These are phyloP conservation scores for Buceros bicornis DNA, from an alignment of 2,797 vertebrate genomes.

Conservation along the genomic window DNA sequence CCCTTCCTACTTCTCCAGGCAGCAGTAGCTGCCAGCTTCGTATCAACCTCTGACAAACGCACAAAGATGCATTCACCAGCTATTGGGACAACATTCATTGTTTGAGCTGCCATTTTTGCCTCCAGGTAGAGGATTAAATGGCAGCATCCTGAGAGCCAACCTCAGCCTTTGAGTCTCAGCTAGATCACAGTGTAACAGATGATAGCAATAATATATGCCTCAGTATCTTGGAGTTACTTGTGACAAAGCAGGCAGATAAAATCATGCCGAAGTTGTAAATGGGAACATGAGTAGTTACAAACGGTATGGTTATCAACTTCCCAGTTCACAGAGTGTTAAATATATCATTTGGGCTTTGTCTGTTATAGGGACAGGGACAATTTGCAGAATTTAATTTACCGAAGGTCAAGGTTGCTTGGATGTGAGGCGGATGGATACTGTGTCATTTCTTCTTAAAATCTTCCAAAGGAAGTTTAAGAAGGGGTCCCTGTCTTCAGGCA, in stretches of 20 bases:
- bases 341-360: background rate
- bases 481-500: background rate
- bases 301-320: background rate
- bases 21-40: conserved; percentile 23
- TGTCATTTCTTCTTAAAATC: background rate
- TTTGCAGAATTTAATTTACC: background rate
- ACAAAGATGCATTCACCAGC: background rate
- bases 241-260: background rate
- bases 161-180: background rate
- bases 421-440: background rate
- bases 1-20: background rate
- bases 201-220: background rate
- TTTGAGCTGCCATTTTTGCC: background rate
- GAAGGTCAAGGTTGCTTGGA: background rate
- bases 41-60: background rate
- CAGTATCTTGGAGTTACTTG: background rate
- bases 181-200: background rate
- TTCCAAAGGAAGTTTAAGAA: background rate
- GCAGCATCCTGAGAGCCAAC: background rate
- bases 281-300: background rate
- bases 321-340: background rate
- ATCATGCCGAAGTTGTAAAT: background rate
- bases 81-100: background rate
- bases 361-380: background rate
- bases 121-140: conserved; percentile 9